Percentiles rank a stretch among this genome's conserved stretches.
These are phyloP conservation scores for Ctena decussata DNA, from an alignment of 2,888 invertebrate species.

Conservation along the genomic window DNA sequence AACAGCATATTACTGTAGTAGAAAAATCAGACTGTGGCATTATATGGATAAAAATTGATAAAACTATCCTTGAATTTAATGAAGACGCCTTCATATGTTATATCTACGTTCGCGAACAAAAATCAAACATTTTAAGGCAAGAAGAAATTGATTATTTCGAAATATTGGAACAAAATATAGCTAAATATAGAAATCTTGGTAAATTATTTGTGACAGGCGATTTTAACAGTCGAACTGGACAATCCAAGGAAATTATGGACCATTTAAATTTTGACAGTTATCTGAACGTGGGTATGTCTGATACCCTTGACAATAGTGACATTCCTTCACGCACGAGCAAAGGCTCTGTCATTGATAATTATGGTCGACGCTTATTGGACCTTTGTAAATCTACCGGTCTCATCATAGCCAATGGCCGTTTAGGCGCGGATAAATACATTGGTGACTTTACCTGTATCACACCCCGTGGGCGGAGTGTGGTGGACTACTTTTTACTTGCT, in stretches of 20 bases:
- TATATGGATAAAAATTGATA: not conserved
- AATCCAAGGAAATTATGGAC: not conserved
- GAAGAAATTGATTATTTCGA: constrained; percentile 9
- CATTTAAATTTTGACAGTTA: not conserved
- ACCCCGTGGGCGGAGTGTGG: not conserved
- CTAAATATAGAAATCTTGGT: not conserved
- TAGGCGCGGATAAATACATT: not conserved
- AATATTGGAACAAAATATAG: not conserved
- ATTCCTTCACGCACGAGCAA: constrained; percentile 2
- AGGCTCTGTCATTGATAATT: not conserved
- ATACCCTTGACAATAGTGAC: not conserved
- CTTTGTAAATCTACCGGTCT: not conserved
- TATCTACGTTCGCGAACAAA: not conserved
- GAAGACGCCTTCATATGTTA: not conserved
- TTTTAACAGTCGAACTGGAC: constrained; percentile 4
- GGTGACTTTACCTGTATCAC: constrained; percentile 8
- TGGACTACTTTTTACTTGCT: constrained; percentile 11
- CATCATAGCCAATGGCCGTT: not conserved
- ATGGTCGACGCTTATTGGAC: not conserved
- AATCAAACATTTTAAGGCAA: not conserved
- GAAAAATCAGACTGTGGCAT: not conserved
- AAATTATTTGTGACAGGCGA: constrained; percentile 11
- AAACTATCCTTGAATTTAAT: not conserved
- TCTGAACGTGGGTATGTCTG: not conserved
- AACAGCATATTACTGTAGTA: not conserved